Percentiles rank a stretch among this genome's conserved stretches.
phyloP scores from a whole-genome alignment of 2,797 vertebrate species.

The Acipenser transmontanus region DNA sequence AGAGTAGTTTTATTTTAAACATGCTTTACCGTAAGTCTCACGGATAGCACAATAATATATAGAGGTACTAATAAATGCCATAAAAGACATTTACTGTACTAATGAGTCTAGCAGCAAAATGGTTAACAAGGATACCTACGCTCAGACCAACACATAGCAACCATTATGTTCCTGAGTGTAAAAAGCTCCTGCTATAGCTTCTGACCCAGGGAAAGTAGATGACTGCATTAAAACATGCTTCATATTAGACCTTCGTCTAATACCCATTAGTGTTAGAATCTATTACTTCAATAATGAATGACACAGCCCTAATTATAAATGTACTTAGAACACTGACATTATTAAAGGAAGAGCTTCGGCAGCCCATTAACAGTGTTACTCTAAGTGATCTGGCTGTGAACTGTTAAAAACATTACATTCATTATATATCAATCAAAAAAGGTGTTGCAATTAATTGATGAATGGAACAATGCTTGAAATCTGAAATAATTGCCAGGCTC shows the following conservation, averaged over 20 bases:
- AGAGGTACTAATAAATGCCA: conserved; percentile 41
- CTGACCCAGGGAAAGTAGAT: too few relatives aligned
- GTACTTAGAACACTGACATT: conserved; percentile 88
- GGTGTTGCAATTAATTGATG: conserved; percentile 91
- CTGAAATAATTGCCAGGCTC: conserved; percentile 64
- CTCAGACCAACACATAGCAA: conserved; percentile 61
- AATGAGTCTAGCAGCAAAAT: conserved; percentile 64
- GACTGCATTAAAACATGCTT: conserved; percentile 11
- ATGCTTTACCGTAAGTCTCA: neutral
- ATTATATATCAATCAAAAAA: conserved; percentile 83
- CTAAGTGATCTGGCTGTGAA: conserved; percentile 94
- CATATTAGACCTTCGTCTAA: conserved; percentile 70
- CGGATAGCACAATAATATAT: conserved; percentile 34
- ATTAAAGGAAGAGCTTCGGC: conserved; percentile 76
- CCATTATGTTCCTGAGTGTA: too few relatives aligned
- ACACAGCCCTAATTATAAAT: conserved; percentile 93
- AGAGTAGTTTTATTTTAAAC: neutral
- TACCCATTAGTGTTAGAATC: conserved; percentile 89
- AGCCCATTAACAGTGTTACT: conserved; percentile 91
- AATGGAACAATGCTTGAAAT: conserved; percentile 72
- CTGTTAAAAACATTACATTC: conserved; percentile 95
- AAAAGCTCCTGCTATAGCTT: too few relatives aligned
- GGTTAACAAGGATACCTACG: conserved; percentile 59
- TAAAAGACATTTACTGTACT: conserved; percentile 46
- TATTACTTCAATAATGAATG: conserved; percentile 85